Percentiles rank a stretch among this genome's conserved stretches.
Conservation (phyloP, 1,140 invertebrate species). For the Brachionus calyciflorus region DNA sequence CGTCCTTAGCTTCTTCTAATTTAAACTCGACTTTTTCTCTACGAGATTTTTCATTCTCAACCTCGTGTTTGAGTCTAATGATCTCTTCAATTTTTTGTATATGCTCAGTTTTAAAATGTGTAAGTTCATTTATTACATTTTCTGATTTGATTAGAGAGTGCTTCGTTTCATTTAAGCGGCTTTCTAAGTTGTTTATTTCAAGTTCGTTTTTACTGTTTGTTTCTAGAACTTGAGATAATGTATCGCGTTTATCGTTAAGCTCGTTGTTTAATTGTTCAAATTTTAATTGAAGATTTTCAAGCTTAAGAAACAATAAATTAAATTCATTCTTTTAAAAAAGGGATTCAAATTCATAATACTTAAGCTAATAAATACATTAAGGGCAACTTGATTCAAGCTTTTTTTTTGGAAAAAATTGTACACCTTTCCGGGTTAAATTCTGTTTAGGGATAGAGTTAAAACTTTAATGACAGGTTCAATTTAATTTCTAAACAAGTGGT, state of each 20-base stretch:
- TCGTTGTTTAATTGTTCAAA: slow-evolving; percentile 18
- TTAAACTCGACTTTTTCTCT: neutral
- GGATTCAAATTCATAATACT: too few species aligned
- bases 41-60: slow-evolving; percentile 15
- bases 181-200: slow-evolving; percentile 3
- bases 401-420: neutral
- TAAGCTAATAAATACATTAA: too few species aligned
- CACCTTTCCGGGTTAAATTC: too few species aligned
- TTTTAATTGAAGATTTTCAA: slow-evolving; percentile 16
- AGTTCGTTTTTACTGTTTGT: slow-evolving; percentile 17
- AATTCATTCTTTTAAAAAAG: neutral
- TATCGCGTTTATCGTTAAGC: slow-evolving; percentile 5
- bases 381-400: neutral
- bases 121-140: slow-evolving; percentile 3
- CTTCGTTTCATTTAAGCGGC: neutral
- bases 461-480: too few species aligned
- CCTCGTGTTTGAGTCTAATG: slow-evolving; percentile 23
- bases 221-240: slow-evolving; percentile 22
- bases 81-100: slow-evolving; percentile 5
- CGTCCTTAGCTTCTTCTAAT: neutral
- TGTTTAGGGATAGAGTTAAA: too few species aligned
- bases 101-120: slow-evolving; percentile 17
- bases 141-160: neutral
- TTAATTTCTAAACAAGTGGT: too few species aligned
- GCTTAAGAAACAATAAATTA: neutral